A percentile compares a stretch with the other conserved stretches of the same genome.
These are phyloP conservation scores for Bovichtus diacanthus DNA, from an alignment of 2,797 vertebrate species.

Conservation along the genomic window DNA sequence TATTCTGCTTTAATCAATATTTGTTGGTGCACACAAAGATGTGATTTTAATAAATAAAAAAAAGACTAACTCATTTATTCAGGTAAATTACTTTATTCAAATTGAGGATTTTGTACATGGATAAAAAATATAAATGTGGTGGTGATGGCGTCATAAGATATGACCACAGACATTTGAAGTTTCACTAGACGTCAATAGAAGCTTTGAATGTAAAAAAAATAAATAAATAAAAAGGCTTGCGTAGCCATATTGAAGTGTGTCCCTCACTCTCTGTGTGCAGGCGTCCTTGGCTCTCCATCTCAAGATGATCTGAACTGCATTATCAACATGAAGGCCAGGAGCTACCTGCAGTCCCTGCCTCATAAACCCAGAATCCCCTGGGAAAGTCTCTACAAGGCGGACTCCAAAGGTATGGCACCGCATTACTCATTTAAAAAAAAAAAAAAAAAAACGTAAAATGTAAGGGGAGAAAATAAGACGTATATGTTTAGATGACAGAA, in stretches of 20 bases:
- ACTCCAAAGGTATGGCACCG: conserved; percentile 85
- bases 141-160: too few species aligned
- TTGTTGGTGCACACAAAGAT: too few species aligned
- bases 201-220: too few species aligned
- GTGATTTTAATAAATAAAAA: too few species aligned
- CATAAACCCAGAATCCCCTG: conserved; percentile 89
- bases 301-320: conserved; percentile 92
- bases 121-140: too few species aligned
- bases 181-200: too few species aligned
- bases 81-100: too few species aligned
- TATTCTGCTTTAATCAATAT: too few species aligned
- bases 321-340: conserved; percentile 93
- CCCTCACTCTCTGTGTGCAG: conserved; percentile 66
- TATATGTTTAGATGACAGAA: not conserved
- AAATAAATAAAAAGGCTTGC: too few species aligned
- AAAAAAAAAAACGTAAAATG: not conserved
- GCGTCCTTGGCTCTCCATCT: conserved; percentile 91
- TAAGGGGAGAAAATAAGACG: not conserved
- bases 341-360: conserved; percentile 92
- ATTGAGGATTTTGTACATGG: too few species aligned
- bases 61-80: too few species aligned
- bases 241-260: not conserved
- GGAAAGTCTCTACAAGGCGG: conserved; percentile 87
- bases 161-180: too few species aligned
- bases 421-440: not conserved